Conservation (phyloP, 2,113 vertebrate species). For the Galeopterus variegatus region DNA sequence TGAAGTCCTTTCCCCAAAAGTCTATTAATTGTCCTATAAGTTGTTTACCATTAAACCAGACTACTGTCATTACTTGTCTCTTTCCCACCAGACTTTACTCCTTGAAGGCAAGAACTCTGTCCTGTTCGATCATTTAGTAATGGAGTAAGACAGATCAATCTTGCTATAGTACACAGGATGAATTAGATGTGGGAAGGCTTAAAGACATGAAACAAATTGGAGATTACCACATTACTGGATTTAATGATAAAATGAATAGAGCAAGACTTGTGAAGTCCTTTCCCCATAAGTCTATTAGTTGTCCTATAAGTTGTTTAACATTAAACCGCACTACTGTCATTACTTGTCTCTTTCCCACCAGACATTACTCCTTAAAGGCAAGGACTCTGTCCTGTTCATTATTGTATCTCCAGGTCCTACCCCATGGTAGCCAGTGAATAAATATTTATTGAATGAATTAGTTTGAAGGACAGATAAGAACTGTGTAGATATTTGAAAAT, state of each 20-base stretch:
- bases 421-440: neutral
- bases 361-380: neutral
- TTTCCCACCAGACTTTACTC: no score
- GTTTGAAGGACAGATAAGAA: conserved; percentile 19
- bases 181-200: neutral
- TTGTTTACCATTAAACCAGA: no score
- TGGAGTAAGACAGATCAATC: neutral
- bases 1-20: no score
- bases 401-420: neutral
- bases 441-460: conserved; percentile 12
- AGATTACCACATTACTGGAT: neutral
- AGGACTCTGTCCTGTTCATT: neutral
- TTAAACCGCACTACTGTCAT: neutral
- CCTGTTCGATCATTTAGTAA: neutral
- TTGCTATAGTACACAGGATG: neutral
- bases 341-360: neutral
- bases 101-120: neutral
- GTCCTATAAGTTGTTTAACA: neutral
- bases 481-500: conserved; percentile 32
- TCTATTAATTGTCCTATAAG: no score
- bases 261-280: neutral
- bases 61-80: no score
- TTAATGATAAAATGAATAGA: no score
- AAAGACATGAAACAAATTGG: neutral
- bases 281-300: neutral